Evolutionary conservation across 2,888 invertebrate species (phyloP).

Genomic region (Pinctada fucata): DNA sequence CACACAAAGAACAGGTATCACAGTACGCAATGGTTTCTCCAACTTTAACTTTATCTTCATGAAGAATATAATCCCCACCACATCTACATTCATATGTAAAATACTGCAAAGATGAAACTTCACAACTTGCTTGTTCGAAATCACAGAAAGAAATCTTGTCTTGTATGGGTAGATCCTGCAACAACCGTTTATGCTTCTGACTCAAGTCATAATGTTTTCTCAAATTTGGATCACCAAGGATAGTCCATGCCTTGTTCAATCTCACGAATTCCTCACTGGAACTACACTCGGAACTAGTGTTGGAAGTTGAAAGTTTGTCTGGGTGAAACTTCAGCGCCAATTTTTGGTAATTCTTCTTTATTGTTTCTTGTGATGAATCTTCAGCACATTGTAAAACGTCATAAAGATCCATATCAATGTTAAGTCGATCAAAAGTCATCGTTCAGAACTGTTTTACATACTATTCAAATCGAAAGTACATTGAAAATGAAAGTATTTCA

Average conservation of each 20-base stretch:
- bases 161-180: constrained; percentile 69
- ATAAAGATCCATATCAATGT: constrained; percentile 60
- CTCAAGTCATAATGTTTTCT: constrained; percentile 63
- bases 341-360: constrained; percentile 56
- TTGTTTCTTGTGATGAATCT: constrained; percentile 44
- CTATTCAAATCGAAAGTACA: too few relatives aligned
- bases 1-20: constrained; percentile 67
- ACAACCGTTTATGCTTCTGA: constrained; percentile 63
- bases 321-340: constrained; percentile 59
- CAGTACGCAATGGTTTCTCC: constrained; percentile 69
- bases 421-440: not conserved
- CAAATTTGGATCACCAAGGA: constrained; percentile 58
- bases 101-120: constrained; percentile 33
- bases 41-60: constrained; percentile 55
- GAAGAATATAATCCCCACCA: constrained; percentile 62
- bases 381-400: constrained; percentile 48
- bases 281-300: not conserved
- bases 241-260: constrained; percentile 66
- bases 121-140: constrained; percentile 47
- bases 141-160: constrained; percentile 65
- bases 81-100: constrained; percentile 64
- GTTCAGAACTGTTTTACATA: too few relatives aligned
- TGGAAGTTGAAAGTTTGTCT: constrained; percentile 48
- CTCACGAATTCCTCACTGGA: constrained; percentile 52
- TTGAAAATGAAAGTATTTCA: too few relatives aligned